Base-by-base conservation (phyloP, 2,113 vertebrate species). In the Miniopterus natalensis region DNA sequence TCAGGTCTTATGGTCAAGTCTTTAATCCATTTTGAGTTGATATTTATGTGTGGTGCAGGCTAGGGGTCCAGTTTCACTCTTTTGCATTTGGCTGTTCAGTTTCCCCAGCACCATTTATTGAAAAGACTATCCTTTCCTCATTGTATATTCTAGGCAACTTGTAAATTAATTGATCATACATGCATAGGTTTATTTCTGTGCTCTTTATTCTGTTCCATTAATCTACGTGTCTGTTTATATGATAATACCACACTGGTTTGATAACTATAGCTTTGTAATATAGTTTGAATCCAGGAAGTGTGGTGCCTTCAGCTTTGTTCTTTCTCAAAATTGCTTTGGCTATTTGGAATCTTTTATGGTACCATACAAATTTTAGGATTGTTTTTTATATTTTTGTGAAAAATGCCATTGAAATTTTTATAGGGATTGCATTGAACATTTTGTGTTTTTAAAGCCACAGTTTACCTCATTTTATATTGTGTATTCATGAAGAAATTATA, bases 11-110 rank as follows among this genome's bases (percentile, higher is more conserved):
- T 31, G 8, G 55, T 84, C 70, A 84, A 27, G 68, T 84, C 18
- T 75, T 92, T 66, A 66, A 92, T 66, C 7, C 80, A 84, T 65
- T 84, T 92, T 75, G 80, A 65, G 70, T 84, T 84, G 70, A 74
- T 65, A 75, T 40, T 66, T 65, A 57, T 84, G 12, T 63, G 4
- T 63, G 18, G 45, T 53, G 0, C 63, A 84, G 84, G 20, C 55
- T 18, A 92, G 47, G 31, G 36, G 4, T 53, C 47, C 14, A n/a
- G 0, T 55, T 92, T 84, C 27, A 92, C 57, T 65, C n/a, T 84
- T 92, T 31, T 45, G 27, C 14, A 75, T 36, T 31, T 45, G 20
- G 36, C 45, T 92, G 20, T 65, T 13, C 36, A 20, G 57, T 55
- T 84, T 66, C 65, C 25, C 59, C 36, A 55, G 36, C 57, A 25